Percentiles rank a stretch among this genome's conserved stretches.
Conservation (phyloP, 2,888 invertebrate species). For the Blomia tropicalis region DNA sequence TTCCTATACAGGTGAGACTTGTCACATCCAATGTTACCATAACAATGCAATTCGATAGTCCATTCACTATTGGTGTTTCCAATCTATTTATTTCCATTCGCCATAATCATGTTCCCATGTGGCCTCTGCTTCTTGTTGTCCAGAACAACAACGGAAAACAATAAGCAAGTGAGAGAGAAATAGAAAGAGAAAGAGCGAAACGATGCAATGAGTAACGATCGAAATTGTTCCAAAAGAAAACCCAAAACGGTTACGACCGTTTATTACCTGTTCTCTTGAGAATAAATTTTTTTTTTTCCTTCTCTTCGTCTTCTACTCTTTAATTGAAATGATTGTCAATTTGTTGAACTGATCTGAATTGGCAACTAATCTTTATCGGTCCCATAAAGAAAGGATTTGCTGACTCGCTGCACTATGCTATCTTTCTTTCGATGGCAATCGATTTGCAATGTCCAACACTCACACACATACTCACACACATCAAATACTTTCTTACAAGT, state of each 20-base stretch:
- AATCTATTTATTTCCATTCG: too few relatives aligned
- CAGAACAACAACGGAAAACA: too few relatives aligned
- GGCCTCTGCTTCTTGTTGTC: not conserved
- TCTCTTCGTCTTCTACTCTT: not conserved
- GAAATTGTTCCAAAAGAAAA: too few relatives aligned
- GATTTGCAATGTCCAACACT: too few relatives aligned
- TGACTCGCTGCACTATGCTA: too few relatives aligned
- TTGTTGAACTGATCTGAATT: not conserved
- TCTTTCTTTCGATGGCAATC: too few relatives aligned
- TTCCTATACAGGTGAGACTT: not conserved
- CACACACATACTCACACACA: too few relatives aligned
- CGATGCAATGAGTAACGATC: not conserved
- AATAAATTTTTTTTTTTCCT: too few relatives aligned
- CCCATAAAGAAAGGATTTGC: too few relatives aligned
- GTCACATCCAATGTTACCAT: not conserved
- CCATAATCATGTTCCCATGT: not conserved
- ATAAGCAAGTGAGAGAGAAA: not conserved
- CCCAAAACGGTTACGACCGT: not conserved
- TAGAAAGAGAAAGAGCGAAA: not conserved
- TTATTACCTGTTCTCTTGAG: not conserved
- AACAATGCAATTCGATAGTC: not conserved
- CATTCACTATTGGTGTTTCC: too few relatives aligned
- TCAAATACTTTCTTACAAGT: too few relatives aligned
- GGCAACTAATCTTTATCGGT: not conserved
- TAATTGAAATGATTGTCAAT: not conserved